Percentiles rank a stretch among this genome's conserved stretches.
These are phyloP conservation scores for Cirrhinus mrigala DNA, from an alignment of 2,797 vertebrate genomes.

Conservation along the genomic window DNA sequence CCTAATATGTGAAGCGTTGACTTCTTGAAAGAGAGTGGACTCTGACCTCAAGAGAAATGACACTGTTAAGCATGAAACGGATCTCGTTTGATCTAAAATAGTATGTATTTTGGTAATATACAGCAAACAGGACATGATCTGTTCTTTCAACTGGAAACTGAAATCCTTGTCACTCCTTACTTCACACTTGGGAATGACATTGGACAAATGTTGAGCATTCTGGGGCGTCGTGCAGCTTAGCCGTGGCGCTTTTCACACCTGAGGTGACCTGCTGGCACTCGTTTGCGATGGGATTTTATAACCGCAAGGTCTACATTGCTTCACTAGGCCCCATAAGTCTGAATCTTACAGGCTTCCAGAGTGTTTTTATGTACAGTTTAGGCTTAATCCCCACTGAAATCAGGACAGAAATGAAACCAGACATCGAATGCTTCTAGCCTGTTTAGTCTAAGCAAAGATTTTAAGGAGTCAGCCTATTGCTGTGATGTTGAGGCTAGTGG, in stretches of 20 bases:
- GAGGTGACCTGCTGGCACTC: not conserved
- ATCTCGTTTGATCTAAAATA: not conserved
- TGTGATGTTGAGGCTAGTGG: not conserved
- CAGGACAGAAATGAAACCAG: not conserved
- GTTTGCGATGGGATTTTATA: not conserved
- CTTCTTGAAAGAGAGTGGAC: not conserved
- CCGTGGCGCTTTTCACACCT: not conserved
- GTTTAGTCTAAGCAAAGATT: not conserved
- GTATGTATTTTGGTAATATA: not conserved
- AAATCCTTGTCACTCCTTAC: not conserved
- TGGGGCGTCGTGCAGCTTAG: not conserved
- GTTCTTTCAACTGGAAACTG: conserved; percentile 1
- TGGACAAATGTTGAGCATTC: not conserved
- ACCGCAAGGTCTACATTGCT: not conserved
- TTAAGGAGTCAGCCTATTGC: not conserved
- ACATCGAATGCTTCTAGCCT: not conserved
- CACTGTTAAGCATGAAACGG: not conserved
- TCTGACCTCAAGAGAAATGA: not conserved
- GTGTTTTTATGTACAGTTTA: not conserved
- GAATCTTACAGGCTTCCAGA: not conserved
- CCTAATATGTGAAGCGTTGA: not conserved
- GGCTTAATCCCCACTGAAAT: not conserved
- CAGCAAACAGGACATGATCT: not conserved
- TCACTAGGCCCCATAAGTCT: not conserved
- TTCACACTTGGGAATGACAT: not conserved